Base-by-base conservation (phyloP, 2,113 vertebrate species). In the Semicossyphus pulcher region DNA sequence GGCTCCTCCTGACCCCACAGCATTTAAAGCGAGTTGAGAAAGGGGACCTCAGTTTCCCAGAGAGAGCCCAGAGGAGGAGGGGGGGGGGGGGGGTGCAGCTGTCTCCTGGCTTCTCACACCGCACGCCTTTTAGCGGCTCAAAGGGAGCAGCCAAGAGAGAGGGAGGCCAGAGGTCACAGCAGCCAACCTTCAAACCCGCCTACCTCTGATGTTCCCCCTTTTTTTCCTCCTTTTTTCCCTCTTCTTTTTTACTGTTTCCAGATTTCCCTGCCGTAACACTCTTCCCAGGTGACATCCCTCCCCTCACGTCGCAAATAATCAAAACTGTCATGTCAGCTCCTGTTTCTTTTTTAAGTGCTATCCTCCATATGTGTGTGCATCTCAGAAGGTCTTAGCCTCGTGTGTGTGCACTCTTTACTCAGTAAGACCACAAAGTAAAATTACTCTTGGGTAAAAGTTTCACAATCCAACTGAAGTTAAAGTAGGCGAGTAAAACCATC, bases 171-270 rank as follows among this genome's bases (percentile, higher is more conserved):
- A 90, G 90, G 91, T 92, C 85, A 90, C 76, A 52, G 62, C 74
- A 77, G 86, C 84, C 72, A 71, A 78, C 87, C 74, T 83, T 83
- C 88, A 87, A 72, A 79, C 81, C 48, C 44, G 20, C 76, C 81
- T 85, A 70, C 82, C 83, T 89, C 83, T 89, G 88, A 93, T 86
- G 85, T 88, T 82, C 69, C 37, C n/a, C 10, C 12, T 18, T 80
- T 74, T 69, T 68, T 51, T 53, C 20, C 10, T 4, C 31, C 15
- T 28, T 12, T 53, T 37, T 60, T 36, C 64, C 58, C 28, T 45
- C 52, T 53, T 60, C 51, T 54, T 58, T 88, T 89, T 93, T 88
- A 92, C 77, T 81, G 85, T 83, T 91, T 93, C 91, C 92, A 93
- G 92, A 92, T 90, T 92, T 90, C 72, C 28, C 69, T 89, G 88